A percentile compares a stretch with the other conserved stretches of the same genome.
phyloP scores from a whole-genome alignment of 1,140 invertebrate genomes.

The Neodiprion pinetum region DNA sequence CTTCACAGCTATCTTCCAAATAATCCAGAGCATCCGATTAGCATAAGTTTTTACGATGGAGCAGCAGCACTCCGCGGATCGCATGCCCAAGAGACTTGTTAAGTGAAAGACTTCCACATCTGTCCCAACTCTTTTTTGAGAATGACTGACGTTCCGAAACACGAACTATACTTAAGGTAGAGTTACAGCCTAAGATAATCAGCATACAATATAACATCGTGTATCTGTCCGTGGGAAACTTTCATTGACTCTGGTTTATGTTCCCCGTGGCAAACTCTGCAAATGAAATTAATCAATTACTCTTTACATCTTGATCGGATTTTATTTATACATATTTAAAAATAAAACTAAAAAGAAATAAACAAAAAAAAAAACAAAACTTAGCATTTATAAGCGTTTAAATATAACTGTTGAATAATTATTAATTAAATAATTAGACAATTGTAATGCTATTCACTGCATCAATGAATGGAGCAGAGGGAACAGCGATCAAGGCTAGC shows the following conservation, averaged over 20 bases:
- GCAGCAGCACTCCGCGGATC: slow-evolving; percentile 13
- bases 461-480: slow-evolving; percentile 34
- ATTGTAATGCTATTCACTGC: neutral
- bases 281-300: slow-evolving; percentile 28
- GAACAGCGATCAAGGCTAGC: neutral
- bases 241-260: slow-evolving; percentile 3
- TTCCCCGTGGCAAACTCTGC: slow-evolving; percentile 23
- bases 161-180: neutral
- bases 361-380: slow-evolving; percentile 48
- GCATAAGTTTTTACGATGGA: slow-evolving; percentile 66
- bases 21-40: slow-evolving; percentile 92
- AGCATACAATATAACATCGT: too few species aligned
- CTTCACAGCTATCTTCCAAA: slow-evolving; percentile 90
- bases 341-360: slow-evolving; percentile 43
- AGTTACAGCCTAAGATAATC: neutral
- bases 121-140: slow-evolving; percentile 24
- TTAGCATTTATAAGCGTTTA: slow-evolving; percentile 55
- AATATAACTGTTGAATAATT: slow-evolving; percentile 34
- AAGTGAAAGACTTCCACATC: slow-evolving; percentile 6
- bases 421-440: slow-evolving; percentile 25
- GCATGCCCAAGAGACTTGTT: neutral
- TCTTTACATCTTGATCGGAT: slow-evolving; percentile 16
- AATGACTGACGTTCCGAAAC: slow-evolving; percentile 3
- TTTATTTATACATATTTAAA: slow-evolving; percentile 31
- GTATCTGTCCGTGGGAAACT: neutral